Evolutionary conservation across 2,888 invertebrate genomes (phyloP), one percentile per base, ranked within the genome.

Genomic region (Microplitis deprimator): DNA sequence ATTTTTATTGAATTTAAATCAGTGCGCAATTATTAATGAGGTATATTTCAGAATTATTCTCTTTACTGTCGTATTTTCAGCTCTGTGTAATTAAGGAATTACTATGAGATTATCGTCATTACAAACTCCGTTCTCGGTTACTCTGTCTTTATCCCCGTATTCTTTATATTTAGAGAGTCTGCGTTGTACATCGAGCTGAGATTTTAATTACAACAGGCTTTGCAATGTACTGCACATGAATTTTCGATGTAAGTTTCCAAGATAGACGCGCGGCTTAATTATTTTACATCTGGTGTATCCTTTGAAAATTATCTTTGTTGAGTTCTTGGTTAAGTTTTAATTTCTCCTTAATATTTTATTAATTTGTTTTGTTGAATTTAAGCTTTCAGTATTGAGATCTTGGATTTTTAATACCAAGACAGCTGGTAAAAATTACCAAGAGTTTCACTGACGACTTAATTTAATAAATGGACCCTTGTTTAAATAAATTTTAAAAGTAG

Each of bases 171-270:
- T 62, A 50, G 17, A 29, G 62, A 67, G 40, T 68, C 68, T 72
- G 70, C 76, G 29, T 73, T 41, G 13, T 38, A n/a, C 70, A 40
- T 29, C 38, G 6, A 3, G 78, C 79, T 76, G 76, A 68, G 80
- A 83, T 83, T 84, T 84, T 82, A 84, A 84, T 84, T 84, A 84
- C 79, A 79, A 76, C 65, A 29, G 29, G 60, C 65, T 65, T 65
- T 29, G 29, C 29, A 29, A 13, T 29, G 29, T 13, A 10, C 5
- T 65, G 29, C 65, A 50, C 50, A 50, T 13, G 8, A 8, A 50
- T 50, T 50, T 50, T 50, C 50, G 50, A 50, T 50, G 50, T 50
- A 50, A 50, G 10, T 50, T 50, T 13, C 8, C 50, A 13, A 50
- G 50, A 50, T 13, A 50, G 10, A 8, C 50, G 3, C 50, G 8